phyloP scores from a whole-genome alignment of 2,113 vertebrate genomes.

The Taurulus bubalis region DNA sequence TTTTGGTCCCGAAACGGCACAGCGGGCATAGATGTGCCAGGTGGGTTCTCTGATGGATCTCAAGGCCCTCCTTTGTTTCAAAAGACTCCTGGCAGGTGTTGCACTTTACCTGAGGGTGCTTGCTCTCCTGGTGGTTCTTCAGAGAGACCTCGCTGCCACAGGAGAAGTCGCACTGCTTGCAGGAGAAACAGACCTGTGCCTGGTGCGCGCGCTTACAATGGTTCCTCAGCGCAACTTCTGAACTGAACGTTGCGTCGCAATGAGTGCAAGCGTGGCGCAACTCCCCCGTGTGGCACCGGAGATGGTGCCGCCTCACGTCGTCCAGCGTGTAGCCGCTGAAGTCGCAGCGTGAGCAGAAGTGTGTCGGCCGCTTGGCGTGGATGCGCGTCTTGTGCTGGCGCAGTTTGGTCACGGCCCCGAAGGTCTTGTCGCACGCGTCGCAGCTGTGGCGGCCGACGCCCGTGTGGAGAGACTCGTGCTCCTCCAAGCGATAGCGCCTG shows the following conservation, averaged over 20 bases:
- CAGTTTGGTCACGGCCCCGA: slow-evolving; percentile 92
- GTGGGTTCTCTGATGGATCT: slow-evolving; percentile 85
- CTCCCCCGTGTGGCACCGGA: slow-evolving; percentile 90
- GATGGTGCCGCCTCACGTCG: slow-evolving; percentile 89
- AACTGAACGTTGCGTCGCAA: slow-evolving; percentile 91
- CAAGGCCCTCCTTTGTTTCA: slow-evolving; percentile 79
- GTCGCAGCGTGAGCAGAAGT: slow-evolving; percentile 92
- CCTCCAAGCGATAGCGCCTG: slow-evolving; percentile 90
- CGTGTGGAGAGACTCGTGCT: slow-evolving; percentile 93
- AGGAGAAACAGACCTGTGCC: slow-evolving; percentile 73
- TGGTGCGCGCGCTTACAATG: slow-evolving; percentile 88
- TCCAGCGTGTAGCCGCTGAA: slow-evolving; percentile 91
- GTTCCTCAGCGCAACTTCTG: slow-evolving; percentile 90
- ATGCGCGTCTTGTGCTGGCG: slow-evolving; percentile 90
- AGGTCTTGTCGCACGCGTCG: slow-evolving; percentile 87
- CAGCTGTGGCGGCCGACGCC: slow-evolving; percentile 91
- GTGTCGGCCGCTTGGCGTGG: slow-evolving; percentile 91
- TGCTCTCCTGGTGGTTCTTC: slow-evolving; percentile 85
- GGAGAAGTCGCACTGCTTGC: slow-evolving; percentile 83
- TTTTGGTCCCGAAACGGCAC: slow-evolving; percentile 89
- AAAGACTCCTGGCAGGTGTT: slow-evolving; percentile 85
- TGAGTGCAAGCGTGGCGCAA: slow-evolving; percentile 84
- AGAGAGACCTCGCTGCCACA: slow-evolving; percentile 85
- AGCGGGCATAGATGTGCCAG: slow-evolving; percentile 88
- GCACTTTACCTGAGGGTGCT: slow-evolving; percentile 86